These are phyloP conservation scores for Cataglyphis cursor DNA, from an alignment of 2,888 invertebrate genomes.

Conservation along the genomic window DNA sequence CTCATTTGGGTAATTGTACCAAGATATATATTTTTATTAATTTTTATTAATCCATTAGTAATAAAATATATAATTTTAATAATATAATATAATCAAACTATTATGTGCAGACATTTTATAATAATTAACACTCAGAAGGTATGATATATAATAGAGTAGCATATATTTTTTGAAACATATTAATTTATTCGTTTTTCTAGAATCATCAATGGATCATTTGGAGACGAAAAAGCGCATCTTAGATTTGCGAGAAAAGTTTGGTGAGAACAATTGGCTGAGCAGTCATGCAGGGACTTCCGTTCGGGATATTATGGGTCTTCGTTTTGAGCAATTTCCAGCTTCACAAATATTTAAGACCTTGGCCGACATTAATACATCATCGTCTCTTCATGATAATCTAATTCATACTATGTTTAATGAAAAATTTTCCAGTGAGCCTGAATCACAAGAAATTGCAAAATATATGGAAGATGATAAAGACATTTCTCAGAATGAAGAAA, in stretches of 20 bases:
- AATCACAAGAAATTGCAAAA: slow-evolving; percentile 11
- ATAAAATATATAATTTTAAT: slow-evolving; percentile 1
- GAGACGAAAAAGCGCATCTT: slow-evolving; percentile 89
- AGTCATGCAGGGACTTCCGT: slow-evolving; percentile 87
- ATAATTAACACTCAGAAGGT: neutral
- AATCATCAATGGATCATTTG: slow-evolving; percentile 87
- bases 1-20: slow-evolving; percentile 75
- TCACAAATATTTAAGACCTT: slow-evolving; percentile 74
- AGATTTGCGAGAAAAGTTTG: slow-evolving; percentile 88
- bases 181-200: slow-evolving; percentile 67
- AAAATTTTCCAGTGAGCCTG: slow-evolving; percentile 14
- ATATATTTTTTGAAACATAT: neutral
- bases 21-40: slow-evolving; percentile 2
- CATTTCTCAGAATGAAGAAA: slow-evolving; percentile 26
- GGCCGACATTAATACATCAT: slow-evolving; percentile 16
- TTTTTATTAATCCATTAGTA: too few relatives aligned
- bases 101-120: neutral
- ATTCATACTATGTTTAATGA: slow-evolving; percentile 18
- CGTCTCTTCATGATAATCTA: slow-evolving; percentile 5
- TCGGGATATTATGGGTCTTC: slow-evolving; percentile 88
- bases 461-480: slow-evolving; percentile 43
- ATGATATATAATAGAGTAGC: too few relatives aligned
- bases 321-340: slow-evolving; percentile 76
- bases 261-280: slow-evolving; percentile 89
- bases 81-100: neutral